A percentile compares a stretch with the other conserved stretches of the same genome.
Conservation (phyloP, 2,888 invertebrate genomes). For the Osedax frankpressi region DNA sequence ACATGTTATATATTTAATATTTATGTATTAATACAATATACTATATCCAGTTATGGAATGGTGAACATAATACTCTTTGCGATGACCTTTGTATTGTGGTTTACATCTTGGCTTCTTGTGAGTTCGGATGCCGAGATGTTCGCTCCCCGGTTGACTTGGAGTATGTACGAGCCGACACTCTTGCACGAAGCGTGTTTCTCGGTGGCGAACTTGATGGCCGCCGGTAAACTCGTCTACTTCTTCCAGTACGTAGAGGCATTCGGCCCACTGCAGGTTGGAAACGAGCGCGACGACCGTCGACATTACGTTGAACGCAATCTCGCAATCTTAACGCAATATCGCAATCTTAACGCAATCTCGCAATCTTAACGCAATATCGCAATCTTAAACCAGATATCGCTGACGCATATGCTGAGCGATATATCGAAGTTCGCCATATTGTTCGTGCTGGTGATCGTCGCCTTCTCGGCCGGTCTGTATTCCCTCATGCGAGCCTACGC, state of each 20-base stretch:
- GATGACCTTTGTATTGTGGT: slow-evolving; percentile 61
- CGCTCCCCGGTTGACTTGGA: slow-evolving; percentile 57
- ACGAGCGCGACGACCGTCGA: neutral
- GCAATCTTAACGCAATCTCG: too few species aligned
- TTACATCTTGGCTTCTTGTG: slow-evolving; percentile 52
- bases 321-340: too few species aligned
- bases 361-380: too few species aligned
- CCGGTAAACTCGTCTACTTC: slow-evolving; percentile 55
- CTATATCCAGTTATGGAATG: neutral
- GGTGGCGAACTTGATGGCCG: slow-evolving; percentile 58
- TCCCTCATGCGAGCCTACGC: slow-evolving; percentile 41
- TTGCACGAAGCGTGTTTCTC: slow-evolving; percentile 58
- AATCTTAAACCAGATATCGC: slow-evolving; percentile 47
- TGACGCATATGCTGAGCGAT: slow-evolving; percentile 59
- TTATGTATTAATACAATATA: too few species aligned
- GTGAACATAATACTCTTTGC: slow-evolving; percentile 56
- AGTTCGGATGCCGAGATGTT: slow-evolving; percentile 42
- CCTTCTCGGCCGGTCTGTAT: slow-evolving; percentile 55
- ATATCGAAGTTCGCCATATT: slow-evolving; percentile 55
- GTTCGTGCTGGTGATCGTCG: slow-evolving; percentile 53
- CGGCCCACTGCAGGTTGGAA: slow-evolving; percentile 52
- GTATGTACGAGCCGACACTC: slow-evolving; percentile 55
- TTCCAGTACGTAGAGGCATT: slow-evolving; percentile 56
- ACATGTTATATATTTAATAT: too few species aligned
- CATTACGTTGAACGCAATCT: slow-evolving; percentile 52